Percentiles rank a stretch among this genome's conserved stretches.
Conservation (phyloP, 2,888 invertebrate genomes). For the Meteorus cinctellus region DNA sequence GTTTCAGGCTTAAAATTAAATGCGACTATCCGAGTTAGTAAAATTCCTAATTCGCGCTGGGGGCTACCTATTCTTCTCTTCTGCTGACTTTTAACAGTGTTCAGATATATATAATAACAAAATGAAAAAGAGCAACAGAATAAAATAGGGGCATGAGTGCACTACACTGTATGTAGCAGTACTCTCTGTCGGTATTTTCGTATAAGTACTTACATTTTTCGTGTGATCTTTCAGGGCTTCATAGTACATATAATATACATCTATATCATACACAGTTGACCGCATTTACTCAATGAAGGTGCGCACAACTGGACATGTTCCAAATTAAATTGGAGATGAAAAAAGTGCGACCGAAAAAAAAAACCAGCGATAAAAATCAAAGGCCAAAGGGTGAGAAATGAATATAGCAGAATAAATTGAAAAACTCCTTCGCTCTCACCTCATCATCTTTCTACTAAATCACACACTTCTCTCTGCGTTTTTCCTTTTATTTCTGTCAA, state of each 20-base stretch:
- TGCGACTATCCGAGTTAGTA: constrained; percentile 72
- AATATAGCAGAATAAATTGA: constrained; percentile 59
- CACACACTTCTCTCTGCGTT: too few relatives aligned
- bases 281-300: constrained; percentile 52
- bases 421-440: constrained; percentile 44
- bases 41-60: constrained; percentile 71
- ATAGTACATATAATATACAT: constrained; percentile 46
- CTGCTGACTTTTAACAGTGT: background rate
- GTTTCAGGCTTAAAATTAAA: constrained; percentile 74
- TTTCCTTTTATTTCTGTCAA: constrained; percentile 50
- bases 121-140: constrained; percentile 31
- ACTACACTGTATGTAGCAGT: constrained; percentile 38
- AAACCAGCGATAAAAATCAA: constrained; percentile 25
- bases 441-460: constrained; percentile 25
- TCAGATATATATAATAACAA: constrained; percentile 14
- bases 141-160: background rate
- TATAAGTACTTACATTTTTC: constrained; percentile 69
- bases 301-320: constrained; percentile 68
- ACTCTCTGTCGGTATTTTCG: constrained; percentile 40
- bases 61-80: background rate
- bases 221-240: constrained; percentile 72
- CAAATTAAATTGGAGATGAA: constrained; percentile 68
- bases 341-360: background rate
- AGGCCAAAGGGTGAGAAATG: constrained; percentile 10
- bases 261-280: background rate